A percentile compares a stretch with the other conserved stretches of the same genome.
Evolutionary conservation across 2,888 invertebrate species (phyloP).

Genomic region (Theretra japonica): DNA sequence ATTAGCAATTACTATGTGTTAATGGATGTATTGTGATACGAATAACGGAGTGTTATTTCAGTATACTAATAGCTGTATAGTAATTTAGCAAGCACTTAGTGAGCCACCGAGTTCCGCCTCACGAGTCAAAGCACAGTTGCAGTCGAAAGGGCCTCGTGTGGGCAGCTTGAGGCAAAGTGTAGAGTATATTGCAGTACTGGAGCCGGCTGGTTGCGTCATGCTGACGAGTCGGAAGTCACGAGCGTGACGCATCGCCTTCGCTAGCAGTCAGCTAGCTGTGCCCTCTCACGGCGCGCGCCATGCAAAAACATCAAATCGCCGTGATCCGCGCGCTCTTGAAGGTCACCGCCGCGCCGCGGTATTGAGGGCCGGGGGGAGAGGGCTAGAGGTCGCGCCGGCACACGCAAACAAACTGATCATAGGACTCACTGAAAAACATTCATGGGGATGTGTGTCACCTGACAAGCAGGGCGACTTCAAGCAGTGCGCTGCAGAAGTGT

Average conservation of each 20-base stretch:
- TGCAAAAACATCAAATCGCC: constrained; percentile 7
- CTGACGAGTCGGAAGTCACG: constrained; percentile 27
- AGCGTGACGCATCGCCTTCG: neutral
- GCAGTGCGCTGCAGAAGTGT: too few species aligned
- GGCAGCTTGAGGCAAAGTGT: too few species aligned
- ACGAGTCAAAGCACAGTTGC: too few species aligned
- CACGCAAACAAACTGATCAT: neutral
- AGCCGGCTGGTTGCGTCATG: constrained; percentile 9
- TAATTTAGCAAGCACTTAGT: too few species aligned
- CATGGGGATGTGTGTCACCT: neutral
- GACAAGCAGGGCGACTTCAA: too few species aligned
- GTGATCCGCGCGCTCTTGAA: neutral
- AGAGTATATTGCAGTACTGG: neutral
- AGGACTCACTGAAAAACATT: neutral
- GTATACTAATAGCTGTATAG: too few species aligned
- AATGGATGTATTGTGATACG: too few species aligned
- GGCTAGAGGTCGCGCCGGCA: neutral
- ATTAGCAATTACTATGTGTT: too few species aligned
- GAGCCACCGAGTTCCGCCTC: too few species aligned
- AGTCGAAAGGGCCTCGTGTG: too few species aligned
- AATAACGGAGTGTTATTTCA: too few species aligned
- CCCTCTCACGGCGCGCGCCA: neutral
- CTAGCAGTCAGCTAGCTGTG: neutral
- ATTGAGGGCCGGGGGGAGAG: neutral
- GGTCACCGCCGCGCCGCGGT: neutral